These are phyloP conservation scores for Noturus placidus DNA, from an alignment of 2,113 vertebrate genomes.

Conservation along the genomic window DNA sequence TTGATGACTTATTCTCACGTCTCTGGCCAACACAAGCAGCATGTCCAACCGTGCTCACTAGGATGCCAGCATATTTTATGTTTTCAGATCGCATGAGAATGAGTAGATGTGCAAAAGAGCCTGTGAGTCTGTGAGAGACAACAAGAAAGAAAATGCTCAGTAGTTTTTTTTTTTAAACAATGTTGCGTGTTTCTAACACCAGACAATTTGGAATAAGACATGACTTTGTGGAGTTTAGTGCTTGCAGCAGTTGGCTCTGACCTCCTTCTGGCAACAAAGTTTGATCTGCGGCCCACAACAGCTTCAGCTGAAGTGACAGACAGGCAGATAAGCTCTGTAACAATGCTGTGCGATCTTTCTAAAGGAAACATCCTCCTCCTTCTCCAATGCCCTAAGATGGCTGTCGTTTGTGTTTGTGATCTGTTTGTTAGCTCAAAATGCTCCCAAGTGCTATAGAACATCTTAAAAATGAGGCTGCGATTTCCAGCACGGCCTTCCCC, in stretches of 20 bases:
- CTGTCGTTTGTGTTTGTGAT: constrained; percentile 20
- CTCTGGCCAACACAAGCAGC: constrained; percentile 62
- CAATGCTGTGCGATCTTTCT: neutral
- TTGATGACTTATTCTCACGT: constrained; percentile 53
- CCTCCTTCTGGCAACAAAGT: neutral
- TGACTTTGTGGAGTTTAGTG: neutral
- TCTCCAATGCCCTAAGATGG: constrained; percentile 21
- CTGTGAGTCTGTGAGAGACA: neutral
- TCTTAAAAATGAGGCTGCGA: constrained; percentile 27
- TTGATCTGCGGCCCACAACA: neutral
- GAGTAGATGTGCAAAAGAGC: neutral
- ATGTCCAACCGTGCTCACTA: constrained; percentile 16
- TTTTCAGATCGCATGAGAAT: constrained; percentile 32
- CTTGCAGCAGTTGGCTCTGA: constrained; percentile 19
- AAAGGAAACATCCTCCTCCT: constrained; percentile 1
- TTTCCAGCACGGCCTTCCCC: constrained; percentile 26
- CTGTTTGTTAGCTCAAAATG: constrained; percentile 27
- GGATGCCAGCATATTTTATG: neutral
- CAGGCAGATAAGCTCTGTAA: constrained; percentile 12
- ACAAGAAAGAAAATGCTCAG: neutral
- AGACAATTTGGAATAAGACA: constrained; percentile 25
- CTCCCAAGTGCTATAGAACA: constrained; percentile 28
- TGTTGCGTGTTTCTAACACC: constrained; percentile 27
- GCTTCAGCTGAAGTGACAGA: neutral
- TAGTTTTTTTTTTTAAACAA: neutral